Evolutionary conservation across 2,797 vertebrate species (phyloP).

Genomic region (Leptatherina wallacei): DNA sequence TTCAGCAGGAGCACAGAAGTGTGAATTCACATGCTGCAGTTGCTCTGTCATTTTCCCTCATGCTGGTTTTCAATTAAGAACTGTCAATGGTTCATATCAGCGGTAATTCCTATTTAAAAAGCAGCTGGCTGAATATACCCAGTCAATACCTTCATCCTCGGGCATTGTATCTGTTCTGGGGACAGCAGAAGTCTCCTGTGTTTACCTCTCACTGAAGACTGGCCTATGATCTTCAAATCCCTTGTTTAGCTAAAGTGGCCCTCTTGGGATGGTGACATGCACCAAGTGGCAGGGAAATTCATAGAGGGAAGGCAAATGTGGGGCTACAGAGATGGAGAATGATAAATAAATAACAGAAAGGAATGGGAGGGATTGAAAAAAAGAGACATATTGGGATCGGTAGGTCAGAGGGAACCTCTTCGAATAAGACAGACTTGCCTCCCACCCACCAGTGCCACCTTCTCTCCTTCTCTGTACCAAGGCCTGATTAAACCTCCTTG

Average conservation of each 20-base stretch:
- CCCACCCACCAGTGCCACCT: slow-evolving; percentile 8
- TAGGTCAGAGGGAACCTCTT: slow-evolving; percentile 47
- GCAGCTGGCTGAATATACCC: slow-evolving; percentile 37
- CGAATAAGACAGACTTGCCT: slow-evolving; percentile 39
- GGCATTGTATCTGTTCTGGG: slow-evolving; percentile 44
- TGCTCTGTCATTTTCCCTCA: slow-evolving; percentile 44
- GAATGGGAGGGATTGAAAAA: slow-evolving; percentile 23
- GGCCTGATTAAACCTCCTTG: slow-evolving; percentile 59
- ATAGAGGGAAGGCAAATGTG: slow-evolving; percentile 16
- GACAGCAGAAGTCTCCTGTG: slow-evolving; percentile 50
- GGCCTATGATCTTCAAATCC: slow-evolving; percentile 74
- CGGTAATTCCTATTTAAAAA: slow-evolving; percentile 49
- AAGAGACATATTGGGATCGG: slow-evolving; percentile 29
- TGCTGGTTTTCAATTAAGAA: slow-evolving; percentile 73
- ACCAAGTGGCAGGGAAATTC: slow-evolving; percentile 18
- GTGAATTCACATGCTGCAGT: slow-evolving; percentile 39
- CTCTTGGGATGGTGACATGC: slow-evolving; percentile 70
- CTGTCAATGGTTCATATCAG: slow-evolving; percentile 65
- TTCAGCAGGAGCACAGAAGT: slow-evolving; percentile 32
- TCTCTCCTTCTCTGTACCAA: slow-evolving; percentile 30
- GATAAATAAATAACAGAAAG: slow-evolving; percentile 44
- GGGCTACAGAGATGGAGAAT: slow-evolving; percentile 35
- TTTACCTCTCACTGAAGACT: slow-evolving; percentile 71
- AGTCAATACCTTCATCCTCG: slow-evolving; percentile 42
- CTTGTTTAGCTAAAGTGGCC: slow-evolving; percentile 79